Percentiles rank a stretch among this genome's conserved stretches.
Conservation (phyloP, 1,140 invertebrate genomes). For the Xylocopa sonorina region DNA sequence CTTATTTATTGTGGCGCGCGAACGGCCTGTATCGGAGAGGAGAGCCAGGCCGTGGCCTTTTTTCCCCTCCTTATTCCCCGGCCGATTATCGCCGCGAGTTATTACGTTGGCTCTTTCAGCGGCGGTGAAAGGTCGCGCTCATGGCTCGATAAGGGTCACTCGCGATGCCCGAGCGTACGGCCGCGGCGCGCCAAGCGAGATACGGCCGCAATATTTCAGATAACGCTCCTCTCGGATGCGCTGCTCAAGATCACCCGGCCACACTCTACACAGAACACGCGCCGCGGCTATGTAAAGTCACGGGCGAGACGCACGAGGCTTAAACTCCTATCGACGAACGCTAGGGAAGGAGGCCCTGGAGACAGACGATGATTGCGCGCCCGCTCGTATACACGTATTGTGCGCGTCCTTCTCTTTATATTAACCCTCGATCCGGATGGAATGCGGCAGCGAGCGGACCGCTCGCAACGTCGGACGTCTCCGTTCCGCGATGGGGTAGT, state of each 20-base stretch:
- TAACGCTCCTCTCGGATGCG: constrained; percentile 57
- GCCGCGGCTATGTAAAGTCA: constrained; percentile 43
- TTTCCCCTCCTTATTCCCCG: constrained; percentile 29
- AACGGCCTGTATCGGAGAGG: constrained; percentile 51
- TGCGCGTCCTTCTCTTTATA: constrained; percentile 39
- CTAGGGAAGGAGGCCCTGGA: background rate
- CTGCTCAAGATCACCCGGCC: constrained; percentile 53
- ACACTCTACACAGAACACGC: constrained; percentile 34
- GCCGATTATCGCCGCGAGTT: constrained; percentile 71
- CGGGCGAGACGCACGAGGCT: constrained; percentile 49
- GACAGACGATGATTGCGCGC: constrained; percentile 52
- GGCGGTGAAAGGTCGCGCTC: constrained; percentile 68
- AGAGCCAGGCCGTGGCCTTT: constrained; percentile 23
- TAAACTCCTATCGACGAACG: constrained; percentile 48
- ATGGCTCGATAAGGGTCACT: constrained; percentile 70
- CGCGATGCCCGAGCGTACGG: constrained; percentile 59
- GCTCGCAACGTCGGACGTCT: background rate
- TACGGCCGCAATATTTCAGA: constrained; percentile 68
- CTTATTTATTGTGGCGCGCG: constrained; percentile 71
- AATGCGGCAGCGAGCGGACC: constrained; percentile 33
- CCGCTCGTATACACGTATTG: constrained; percentile 1
- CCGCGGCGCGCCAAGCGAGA: constrained; percentile 56
- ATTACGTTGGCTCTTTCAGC: constrained; percentile 71
- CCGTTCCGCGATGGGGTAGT: background rate
- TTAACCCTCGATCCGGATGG: constrained; percentile 27